Evolutionary conservation across 2,113 vertebrate species (phyloP).

Genomic region (Zingel zingel): DNA sequence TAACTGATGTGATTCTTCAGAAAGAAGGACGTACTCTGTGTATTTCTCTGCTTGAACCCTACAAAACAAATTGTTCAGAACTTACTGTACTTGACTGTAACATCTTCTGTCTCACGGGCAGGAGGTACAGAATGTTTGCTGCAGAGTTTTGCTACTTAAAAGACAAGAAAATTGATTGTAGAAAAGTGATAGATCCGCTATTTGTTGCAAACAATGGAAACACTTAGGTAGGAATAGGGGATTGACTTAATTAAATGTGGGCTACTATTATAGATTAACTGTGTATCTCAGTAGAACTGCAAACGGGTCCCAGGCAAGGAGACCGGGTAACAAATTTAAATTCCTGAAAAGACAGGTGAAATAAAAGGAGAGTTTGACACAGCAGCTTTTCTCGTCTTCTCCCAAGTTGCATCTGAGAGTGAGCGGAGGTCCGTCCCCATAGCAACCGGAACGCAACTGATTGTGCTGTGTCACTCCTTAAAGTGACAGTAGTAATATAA

Average conservation of each 20-base stretch:
- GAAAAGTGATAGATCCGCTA: neutral
- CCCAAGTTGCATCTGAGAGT: no score
- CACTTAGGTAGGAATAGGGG: neutral
- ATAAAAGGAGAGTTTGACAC: no score
- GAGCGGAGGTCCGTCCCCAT: no score
- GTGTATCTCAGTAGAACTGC: no score
- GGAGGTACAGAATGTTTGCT: neutral
- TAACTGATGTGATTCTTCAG: neutral
- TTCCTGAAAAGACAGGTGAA: no score
- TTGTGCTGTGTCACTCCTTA: no score
- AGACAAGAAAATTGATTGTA: neutral
- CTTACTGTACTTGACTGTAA: neutral
- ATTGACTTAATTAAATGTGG: neutral
- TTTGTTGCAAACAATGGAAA: neutral
- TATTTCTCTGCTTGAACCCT: neutral
- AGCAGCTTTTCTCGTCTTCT: no score
- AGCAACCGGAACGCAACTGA: no score
- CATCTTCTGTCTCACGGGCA: neutral
- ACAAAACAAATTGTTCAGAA: neutral
- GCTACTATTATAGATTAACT: neutral
- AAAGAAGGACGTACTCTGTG: neutral
- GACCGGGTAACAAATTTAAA: no score
- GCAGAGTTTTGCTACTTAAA: neutral
- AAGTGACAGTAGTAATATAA: no score
- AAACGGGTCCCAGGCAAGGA: no score